These are phyloP conservation scores for Drosophila limbata DNA, from an alignment of 2,888 invertebrate genomes.

Conservation along the genomic window DNA sequence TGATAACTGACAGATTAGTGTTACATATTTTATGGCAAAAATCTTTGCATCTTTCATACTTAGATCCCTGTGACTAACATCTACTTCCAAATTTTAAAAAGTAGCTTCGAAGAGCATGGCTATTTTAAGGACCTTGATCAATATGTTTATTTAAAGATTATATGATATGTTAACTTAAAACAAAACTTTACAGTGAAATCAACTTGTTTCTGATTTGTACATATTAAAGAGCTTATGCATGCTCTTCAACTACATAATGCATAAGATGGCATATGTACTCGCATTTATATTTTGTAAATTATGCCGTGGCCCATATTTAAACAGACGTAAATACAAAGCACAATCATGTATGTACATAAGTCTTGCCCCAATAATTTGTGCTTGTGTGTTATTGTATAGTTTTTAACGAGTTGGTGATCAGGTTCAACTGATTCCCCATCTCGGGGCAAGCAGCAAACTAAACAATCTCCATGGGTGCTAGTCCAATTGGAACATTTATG, in stretches of 20 bases:
- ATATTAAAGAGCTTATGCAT: background rate
- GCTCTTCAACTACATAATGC: conserved; percentile 19
- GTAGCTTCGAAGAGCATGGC: no score
- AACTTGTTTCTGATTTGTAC: no score
- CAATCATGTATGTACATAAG: conserved; percentile 1
- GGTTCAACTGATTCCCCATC: conserved; percentile 38
- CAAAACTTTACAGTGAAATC: no score
- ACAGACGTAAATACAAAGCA: conserved; percentile 13
- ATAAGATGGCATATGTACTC: conserved; percentile 17
- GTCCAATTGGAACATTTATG: conserved; percentile 47
- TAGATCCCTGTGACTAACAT: no score
- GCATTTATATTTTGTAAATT: conserved; percentile 48
- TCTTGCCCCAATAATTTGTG: conserved; percentile 4
- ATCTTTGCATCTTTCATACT: no score
- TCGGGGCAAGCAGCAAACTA: conserved; percentile 25
- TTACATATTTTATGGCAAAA: no score
- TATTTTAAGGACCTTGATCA: no score
- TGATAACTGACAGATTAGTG: no score
- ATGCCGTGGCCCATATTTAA: conserved; percentile 29
- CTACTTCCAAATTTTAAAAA: no score
- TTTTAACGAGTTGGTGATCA: conserved; percentile 25
- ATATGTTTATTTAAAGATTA: no score
- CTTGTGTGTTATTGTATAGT: conserved; percentile 15
- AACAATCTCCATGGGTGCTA: conserved; percentile 38
- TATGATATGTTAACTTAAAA: no score